Evolutionary conservation across 2,888 invertebrate genomes (phyloP), one percentile per base, ranked within the genome.

Genomic region (Drosophila subquinaria): DNA sequence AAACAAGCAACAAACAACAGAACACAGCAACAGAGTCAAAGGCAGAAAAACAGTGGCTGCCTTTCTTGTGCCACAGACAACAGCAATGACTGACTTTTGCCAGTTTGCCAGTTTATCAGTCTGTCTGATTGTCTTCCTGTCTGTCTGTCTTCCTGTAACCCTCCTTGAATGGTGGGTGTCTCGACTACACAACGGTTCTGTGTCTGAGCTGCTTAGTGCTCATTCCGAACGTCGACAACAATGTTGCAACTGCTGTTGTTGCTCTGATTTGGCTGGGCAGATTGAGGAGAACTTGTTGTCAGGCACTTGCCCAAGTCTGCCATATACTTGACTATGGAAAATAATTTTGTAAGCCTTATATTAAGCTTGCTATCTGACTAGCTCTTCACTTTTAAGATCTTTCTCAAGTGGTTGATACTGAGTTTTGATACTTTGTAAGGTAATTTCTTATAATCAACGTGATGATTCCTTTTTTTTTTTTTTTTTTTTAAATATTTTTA

Each of bases 151-250:
- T 30, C 57, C 33, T 57, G 61, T 43, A n/a, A 43, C 13, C 13
- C 63, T 61, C 35, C 66, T 36, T 65, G 72, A 70, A 63, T 79
- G 71, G 85, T 88, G 82, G 85, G 82, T 79, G 88, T 88, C 82
- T 76, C 62, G 72, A 72, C 85, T 73, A 73, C 51, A 35, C 56
- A 17, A 4, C 51, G 52, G 66, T 75, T 75, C 60, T 78, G 81
- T 67, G 82, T 78, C 73, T 70, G 76, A 68, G 82, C 82, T 79
- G 82, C 88, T 82, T 82, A 72, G 47, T 55, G 66, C 61, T 67
- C 57, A 55, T 61, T 63, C 60, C 61, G 55, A 77, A 61, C 40
- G 68, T 68, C 70, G 75, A 38, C 48, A 65, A 45, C 35, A 33
- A 17, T 50, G n/a, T 45, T 56, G 61, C 56, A 50, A 42, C 15